Base-by-base conservation (phyloP, 2,888 invertebrate genomes). In the Agriopis marginaria region DNA sequence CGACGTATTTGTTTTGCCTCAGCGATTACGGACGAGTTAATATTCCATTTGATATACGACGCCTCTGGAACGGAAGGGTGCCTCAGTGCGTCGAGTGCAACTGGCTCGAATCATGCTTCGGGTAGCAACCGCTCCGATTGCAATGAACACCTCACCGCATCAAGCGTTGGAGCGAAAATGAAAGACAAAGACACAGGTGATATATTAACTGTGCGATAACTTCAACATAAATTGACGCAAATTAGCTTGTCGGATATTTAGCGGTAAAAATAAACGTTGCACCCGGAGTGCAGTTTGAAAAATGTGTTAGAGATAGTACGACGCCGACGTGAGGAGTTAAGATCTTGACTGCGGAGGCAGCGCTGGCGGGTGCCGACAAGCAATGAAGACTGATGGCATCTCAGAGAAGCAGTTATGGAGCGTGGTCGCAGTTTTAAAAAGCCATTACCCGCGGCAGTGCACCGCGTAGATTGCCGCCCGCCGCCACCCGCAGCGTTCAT, bases 361-460 rank as follows among this genome's bases (percentile, higher is more conserved):
- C 88, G 88, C 77, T 84, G 85, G 87, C 87, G 87, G 88, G 91
- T 88, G 94, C 87, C 92, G 94, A 95, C 94, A 95, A 92, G 92
- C 95, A 95, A 94, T 94, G 94, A 92, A 93, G 93, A 93, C 90
- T 93, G 93, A 94, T 93, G 92, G 91, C 92, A 90, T 92, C 91
- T 91, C 90, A 89, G 89, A 86, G 86, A 91, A 93, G 92, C 91
- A 89, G 92, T 91, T 92, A 92, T 90, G 93, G 94, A 94, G 92
- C 94, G 91, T 91, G 92, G 93, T 94, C 94, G 94, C 91, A 93
- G 93, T 92, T 93, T 94, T 93, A 94, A 94, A 94, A 94, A 92
- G 92, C 93, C 92, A 93, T 94, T 94, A 94, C 91, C 87, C 88
- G 89, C 85, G 87, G 91, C 91, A 87, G 82, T 92, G 93, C 92